Base-by-base conservation (phyloP, 2,113 vertebrate genomes). In the Caloenas nicobarica region DNA sequence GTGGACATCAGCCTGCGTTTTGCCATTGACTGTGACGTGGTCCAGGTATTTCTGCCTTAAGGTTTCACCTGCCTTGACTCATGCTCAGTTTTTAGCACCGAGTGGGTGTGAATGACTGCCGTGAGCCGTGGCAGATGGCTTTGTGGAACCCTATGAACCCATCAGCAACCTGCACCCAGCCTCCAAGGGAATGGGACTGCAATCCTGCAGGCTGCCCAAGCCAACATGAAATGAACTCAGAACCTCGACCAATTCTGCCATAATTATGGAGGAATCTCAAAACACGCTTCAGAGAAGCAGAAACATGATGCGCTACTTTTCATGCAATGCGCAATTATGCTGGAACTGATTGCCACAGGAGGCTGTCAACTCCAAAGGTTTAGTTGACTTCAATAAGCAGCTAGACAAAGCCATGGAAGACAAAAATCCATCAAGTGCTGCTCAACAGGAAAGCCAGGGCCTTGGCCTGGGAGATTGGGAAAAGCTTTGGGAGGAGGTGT, bases 81-180 rank as follows among this genome's bases (percentile, higher is more conserved):
- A 8, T 31, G 42, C 54, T 13, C 0, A 3, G 7, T 11, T 58
- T 78, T 53, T 34, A 28, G 62, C 3, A 0, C 2, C 2, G 4
- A 38, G 13, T 12, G 70, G 48, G 31, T 86, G n/a, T 3, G 2
- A 85, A 25, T 22, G 56, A 48, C 42, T 54, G 46, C 68, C 2
- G 1, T 46, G 68, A 7, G 9, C 0, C 2, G 40, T n/a, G 57
- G 38, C 40, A 31, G 40, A 21, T 6, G 9, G 42, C 7, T 29
- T 5, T 13, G 15, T 38, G 34, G 25, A 42, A 56, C 31, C 44
- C n/a, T n/a, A 10, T 0, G 0, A 42, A 65, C 44, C 44, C 38
- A 3, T 11, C 6, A 54, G 33, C 65, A 74, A 33, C 60, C 24
- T 81, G 54, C 50, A 62, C 22, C 34, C 0, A 0, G 34, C 33